Evolutionary conservation across 30 jellyfish, hydroid and myxozoan genomes (phyloP).

Genomic region (Turritopsis rubra): DNA sequence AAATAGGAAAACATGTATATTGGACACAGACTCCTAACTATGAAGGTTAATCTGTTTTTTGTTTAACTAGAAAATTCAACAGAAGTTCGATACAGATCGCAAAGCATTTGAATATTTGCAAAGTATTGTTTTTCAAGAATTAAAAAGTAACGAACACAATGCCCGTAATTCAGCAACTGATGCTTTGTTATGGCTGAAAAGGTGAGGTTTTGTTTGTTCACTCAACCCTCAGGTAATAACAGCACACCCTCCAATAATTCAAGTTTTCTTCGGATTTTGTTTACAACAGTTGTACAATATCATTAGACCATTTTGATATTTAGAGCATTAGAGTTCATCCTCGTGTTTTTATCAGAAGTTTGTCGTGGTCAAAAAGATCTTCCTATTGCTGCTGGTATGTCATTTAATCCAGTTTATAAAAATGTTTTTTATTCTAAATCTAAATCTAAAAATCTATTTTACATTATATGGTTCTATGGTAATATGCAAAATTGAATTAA

Average conservation of each 20-base stretch:
- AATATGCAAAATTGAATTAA: too few relatives aligned
- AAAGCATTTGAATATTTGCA: slow-evolving; percentile 66
- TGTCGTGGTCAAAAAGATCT: slow-evolving; percentile 74
- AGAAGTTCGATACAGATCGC: slow-evolving; percentile 70
- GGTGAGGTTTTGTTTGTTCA: slow-evolving; percentile 29
- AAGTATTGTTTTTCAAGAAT: slow-evolving; percentile 74
- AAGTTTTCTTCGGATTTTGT: too few relatives aligned
- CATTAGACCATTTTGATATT: slow-evolving; percentile 2
- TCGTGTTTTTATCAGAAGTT: slow-evolving; percentile 71
- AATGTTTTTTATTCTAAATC: too few relatives aligned
- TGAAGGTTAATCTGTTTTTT: background rate
- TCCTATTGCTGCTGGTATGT: slow-evolving; percentile 79
- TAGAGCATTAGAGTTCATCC: slow-evolving; percentile 84
- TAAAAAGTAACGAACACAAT: slow-evolving; percentile 65
- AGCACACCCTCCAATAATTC: background rate
- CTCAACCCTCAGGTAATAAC: slow-evolving; percentile 44
- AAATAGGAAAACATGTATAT: too few relatives aligned
- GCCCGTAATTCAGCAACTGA: slow-evolving; percentile 89
- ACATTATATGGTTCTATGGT: too few relatives aligned
- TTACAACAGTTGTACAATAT: too few relatives aligned
- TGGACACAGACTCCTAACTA: too few relatives aligned
- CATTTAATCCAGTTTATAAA: too few relatives aligned
- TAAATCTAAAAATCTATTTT: too few relatives aligned
- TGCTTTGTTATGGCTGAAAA: slow-evolving; percentile 86
- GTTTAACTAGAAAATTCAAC: slow-evolving; percentile 51